Conservation (phyloP, 2,797 vertebrate species). For the Gadopsis marmoratus region DNA sequence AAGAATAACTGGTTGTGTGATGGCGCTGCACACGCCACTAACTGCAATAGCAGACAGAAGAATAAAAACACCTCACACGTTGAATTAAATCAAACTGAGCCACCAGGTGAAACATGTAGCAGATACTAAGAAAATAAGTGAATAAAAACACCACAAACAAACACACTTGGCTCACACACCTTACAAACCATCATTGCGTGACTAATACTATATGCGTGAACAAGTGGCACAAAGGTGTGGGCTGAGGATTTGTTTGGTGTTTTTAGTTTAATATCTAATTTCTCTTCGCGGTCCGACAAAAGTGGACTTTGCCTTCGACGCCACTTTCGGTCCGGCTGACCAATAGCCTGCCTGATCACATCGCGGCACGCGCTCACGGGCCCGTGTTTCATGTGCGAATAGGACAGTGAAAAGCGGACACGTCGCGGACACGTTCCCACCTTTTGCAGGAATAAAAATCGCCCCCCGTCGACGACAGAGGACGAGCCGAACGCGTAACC, state of each 20-base stretch:
- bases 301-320: conserved; percentile 61
- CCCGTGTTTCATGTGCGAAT: background rate
- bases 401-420: background rate
- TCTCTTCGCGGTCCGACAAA: background rate
- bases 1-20: background rate
- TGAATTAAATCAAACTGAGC: background rate
- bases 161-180: fast-evolving
- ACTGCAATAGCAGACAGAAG: background rate
- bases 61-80: background rate
- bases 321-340: conserved; percentile 33
- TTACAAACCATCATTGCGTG: background rate
- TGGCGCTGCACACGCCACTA: background rate
- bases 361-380: no score
- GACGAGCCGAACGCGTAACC: conserved; percentile 5
- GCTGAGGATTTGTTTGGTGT: background rate
- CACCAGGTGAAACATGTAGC: background rate
- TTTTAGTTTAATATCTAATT: conserved; percentile 17
- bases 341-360: conserved; percentile 46
- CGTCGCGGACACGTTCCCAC: background rate
- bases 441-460: background rate
- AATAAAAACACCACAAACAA: background rate
- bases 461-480: background rate
- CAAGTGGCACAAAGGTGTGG: background rate
- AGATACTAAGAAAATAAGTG: background rate
- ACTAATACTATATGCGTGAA: no score